phyloP scores from a whole-genome alignment of 2,113 vertebrate species.

The Oncorhynchus tshawytscha region DNA sequence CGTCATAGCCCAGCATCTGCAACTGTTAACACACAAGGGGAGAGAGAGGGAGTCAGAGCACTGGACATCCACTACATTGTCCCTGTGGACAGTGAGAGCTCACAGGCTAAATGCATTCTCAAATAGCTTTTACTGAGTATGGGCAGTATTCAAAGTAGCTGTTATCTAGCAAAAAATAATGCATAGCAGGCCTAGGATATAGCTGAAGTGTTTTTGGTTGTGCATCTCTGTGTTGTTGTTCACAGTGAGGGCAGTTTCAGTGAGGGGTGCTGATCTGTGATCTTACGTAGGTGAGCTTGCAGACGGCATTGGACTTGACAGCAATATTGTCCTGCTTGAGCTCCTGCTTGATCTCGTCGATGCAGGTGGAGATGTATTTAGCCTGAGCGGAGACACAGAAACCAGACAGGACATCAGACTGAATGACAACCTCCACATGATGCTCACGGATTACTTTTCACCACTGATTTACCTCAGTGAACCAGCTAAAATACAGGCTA shows the following conservation, averaged over 20 bases:
- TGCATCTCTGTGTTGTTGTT: not conserved
- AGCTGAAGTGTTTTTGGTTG: not conserved
- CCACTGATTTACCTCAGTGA: too few relatives aligned
- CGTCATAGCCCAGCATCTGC: slow-evolving; percentile 98
- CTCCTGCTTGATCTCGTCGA: slow-evolving; percentile 98
- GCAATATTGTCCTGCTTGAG: slow-evolving; percentile 99
- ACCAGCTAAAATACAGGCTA: too few relatives aligned
- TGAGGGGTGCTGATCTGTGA: not conserved
- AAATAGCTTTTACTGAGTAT: not conserved
- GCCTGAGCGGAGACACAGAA: slow-evolving; percentile 76
- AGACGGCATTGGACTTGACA: slow-evolving; percentile 96
- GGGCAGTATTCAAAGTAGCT: not conserved
- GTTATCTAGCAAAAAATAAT: too few relatives aligned
- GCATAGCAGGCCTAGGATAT: not conserved
- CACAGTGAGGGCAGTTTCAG: not conserved
- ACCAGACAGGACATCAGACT: slow-evolving; percentile 50
- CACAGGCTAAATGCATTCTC: not conserved
- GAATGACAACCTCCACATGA: not conserved
- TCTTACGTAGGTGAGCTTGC: slow-evolving; percentile 97
- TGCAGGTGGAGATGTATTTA: slow-evolving; percentile 98
- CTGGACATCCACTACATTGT: not conserved
- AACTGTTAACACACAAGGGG: slow-evolving; percentile 71
- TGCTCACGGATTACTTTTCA: slow-evolving; percentile 13
- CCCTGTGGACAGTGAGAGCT: not conserved
- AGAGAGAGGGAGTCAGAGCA: not conserved